Percentiles rank a stretch among this genome's conserved stretches.
Conservation (phyloP, 1,140 invertebrate genomes). For the Calephelis nemesis region DNA sequence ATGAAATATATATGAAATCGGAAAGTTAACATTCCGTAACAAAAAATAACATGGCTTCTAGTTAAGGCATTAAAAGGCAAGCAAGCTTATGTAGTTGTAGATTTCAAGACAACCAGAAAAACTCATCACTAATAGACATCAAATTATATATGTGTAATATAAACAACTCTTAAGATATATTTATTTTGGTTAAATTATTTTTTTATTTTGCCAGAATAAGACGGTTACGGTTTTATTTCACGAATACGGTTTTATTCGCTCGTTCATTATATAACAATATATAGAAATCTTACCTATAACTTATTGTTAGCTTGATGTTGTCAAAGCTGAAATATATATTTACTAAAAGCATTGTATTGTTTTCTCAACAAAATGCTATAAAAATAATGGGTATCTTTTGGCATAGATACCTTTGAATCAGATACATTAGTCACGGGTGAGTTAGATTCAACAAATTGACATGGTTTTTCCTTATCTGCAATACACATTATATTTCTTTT, state of each 20-base stretch:
- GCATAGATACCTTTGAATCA: constrained; percentile 5
- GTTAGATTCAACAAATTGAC: neutral
- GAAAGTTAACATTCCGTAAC: no score
- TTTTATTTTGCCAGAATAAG: no score
- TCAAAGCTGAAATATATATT: constrained; percentile 1
- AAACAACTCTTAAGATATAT: no score
- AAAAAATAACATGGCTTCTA: no score
- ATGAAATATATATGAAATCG: no score
- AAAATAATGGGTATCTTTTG: constrained; percentile 2
- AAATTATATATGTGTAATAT: no score
- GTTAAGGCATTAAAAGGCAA: no score
- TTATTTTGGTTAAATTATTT: no score
- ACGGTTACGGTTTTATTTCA: neutral
- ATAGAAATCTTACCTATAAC: neutral
- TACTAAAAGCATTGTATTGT: constrained; percentile 12
- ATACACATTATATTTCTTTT: neutral
- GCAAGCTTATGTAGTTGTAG: no score
- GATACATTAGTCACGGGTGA: constrained; percentile 8
- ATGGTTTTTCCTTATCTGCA: constrained; percentile 1
- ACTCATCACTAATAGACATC: no score
- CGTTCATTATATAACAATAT: neutral
- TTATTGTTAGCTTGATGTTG: neutral
- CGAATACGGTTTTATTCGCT: neutral
- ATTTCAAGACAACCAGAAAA: no score
- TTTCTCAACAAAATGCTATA: neutral